Conservation (phyloP, 2,888 invertebrate species). For the Marasmarcha lunaedactyla region DNA sequence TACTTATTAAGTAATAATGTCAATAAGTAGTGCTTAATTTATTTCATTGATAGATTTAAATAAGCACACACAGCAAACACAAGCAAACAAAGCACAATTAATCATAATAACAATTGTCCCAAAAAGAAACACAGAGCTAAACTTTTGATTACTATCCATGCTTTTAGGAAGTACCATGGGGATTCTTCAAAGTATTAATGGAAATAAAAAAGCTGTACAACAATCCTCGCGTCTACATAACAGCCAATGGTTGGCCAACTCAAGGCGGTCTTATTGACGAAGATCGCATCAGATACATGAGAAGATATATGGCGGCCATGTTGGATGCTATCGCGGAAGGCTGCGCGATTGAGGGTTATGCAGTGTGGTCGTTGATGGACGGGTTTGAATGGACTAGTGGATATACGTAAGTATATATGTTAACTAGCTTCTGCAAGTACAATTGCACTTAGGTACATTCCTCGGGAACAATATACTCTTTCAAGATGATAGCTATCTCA, state of each 20-base stretch:
- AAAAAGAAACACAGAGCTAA: no score
- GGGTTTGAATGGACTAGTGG: constrained; percentile 75
- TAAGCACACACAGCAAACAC: no score
- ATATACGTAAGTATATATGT: constrained; percentile 49
- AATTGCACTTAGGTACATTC: no score
- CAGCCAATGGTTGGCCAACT: constrained; percentile 73
- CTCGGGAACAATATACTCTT: no score
- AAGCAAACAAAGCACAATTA: no score
- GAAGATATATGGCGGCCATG: constrained; percentile 49
- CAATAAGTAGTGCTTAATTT: no score
- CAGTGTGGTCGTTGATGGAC: constrained; percentile 74
- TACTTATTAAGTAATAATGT: no score
- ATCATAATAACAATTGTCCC: no score
- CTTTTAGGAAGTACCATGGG: constrained; percentile 68
- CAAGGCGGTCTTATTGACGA: constrained; percentile 52
- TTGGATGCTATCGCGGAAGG: constrained; percentile 56
- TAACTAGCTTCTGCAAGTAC: no score
- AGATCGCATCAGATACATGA: constrained; percentile 45
- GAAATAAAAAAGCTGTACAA: constrained; percentile 58
- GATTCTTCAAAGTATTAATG: constrained; percentile 66
- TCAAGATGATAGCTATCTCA: no score
- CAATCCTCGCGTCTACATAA: constrained; percentile 68
- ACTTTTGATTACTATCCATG: no score
- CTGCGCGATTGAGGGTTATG: constrained; percentile 63
- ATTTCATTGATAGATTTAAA: no score